These are phyloP conservation scores for Leptogaster cylindrica DNA, from an alignment of 2,888 invertebrate genomes.

Conservation along the genomic window DNA sequence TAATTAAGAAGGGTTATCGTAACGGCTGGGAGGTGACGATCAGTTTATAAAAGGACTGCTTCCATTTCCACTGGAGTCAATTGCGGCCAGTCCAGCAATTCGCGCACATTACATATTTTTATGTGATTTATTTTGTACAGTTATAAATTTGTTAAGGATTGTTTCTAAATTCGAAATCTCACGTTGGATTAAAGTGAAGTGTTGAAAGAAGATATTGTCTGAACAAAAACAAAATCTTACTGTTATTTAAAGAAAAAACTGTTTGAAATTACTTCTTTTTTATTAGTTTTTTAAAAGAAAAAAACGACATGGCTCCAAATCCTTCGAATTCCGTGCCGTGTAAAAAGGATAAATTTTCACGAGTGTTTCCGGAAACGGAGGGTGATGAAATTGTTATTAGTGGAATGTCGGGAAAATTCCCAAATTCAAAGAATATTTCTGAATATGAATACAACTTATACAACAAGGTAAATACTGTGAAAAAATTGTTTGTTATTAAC, in stretches of 20 bases:
- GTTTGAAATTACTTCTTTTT: too few species aligned
- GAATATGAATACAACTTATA: constrained; percentile 70
- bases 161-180: too few species aligned
- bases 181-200: too few species aligned
- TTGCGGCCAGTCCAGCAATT: constrained; percentile 53
- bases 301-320: constrained; percentile 44
- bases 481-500: too few species aligned
- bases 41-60: background rate
- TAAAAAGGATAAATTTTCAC: constrained; percentile 53
- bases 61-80: background rate
- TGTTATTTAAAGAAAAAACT: too few species aligned
- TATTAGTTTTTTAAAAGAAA: background rate
- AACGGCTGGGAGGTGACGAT: background rate
- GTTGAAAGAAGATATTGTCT: too few species aligned
- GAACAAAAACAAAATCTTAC: too few species aligned
- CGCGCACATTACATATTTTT: constrained; percentile 44
- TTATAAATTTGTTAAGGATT: too few species aligned
- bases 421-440: constrained; percentile 68
- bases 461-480: too few species aligned
- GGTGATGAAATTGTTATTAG: constrained; percentile 67
- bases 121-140: too few species aligned
- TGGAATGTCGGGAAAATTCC: constrained; percentile 69
- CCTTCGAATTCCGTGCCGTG: constrained; percentile 36
- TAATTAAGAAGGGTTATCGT: too few species aligned
- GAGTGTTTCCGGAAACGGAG: constrained; percentile 57